phyloP scores from a whole-genome alignment of 2,888 invertebrate genomes.

The Meiosimyza platycephala region DNA sequence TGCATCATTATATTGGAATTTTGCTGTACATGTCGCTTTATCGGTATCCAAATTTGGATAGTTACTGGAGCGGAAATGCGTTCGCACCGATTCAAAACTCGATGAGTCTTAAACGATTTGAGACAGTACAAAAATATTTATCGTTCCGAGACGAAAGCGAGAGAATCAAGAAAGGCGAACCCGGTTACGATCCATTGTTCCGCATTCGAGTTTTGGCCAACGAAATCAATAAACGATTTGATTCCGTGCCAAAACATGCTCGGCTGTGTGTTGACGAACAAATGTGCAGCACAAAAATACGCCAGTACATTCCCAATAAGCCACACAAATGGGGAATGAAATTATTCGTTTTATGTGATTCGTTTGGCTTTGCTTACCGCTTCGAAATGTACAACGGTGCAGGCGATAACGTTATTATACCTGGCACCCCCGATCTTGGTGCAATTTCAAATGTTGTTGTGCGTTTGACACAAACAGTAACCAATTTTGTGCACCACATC shows the following conservation, averaged over 20 bases:
- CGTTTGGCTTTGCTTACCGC: too few relatives aligned
- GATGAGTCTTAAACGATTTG: slow-evolving; percentile 40
- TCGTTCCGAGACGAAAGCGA: slow-evolving; percentile 41
- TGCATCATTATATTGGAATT: slow-evolving; percentile 38
- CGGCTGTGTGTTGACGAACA: slow-evolving; percentile 24
- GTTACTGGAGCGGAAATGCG: slow-evolving; percentile 42
- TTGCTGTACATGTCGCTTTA: slow-evolving; percentile 40
- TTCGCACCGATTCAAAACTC: slow-evolving; percentile 39
- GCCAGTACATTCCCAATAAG: slow-evolving; percentile 23
- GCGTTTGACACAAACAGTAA: too few relatives aligned
- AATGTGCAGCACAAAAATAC: slow-evolving; percentile 23
- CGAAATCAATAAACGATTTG: slow-evolving; percentile 23
- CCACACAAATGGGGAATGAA: too few relatives aligned
- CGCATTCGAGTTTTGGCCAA: slow-evolving; percentile 30
- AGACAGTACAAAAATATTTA: slow-evolving; percentile 41
- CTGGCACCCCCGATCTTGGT: too few relatives aligned
- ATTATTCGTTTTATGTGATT: too few relatives aligned
- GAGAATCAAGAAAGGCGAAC: slow-evolving; percentile 39
- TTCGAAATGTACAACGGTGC: too few relatives aligned
- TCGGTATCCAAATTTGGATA: slow-evolving; percentile 41
- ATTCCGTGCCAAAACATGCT: slow-evolving; percentile 28
- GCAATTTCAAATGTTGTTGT: too few relatives aligned
- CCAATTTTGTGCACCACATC: too few relatives aligned
- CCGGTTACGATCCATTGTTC: slow-evolving; percentile 42
- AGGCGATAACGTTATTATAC: too few relatives aligned